phyloP scores from a whole-genome alignment of 2,113 vertebrate genomes.

The Sitta europaea region DNA sequence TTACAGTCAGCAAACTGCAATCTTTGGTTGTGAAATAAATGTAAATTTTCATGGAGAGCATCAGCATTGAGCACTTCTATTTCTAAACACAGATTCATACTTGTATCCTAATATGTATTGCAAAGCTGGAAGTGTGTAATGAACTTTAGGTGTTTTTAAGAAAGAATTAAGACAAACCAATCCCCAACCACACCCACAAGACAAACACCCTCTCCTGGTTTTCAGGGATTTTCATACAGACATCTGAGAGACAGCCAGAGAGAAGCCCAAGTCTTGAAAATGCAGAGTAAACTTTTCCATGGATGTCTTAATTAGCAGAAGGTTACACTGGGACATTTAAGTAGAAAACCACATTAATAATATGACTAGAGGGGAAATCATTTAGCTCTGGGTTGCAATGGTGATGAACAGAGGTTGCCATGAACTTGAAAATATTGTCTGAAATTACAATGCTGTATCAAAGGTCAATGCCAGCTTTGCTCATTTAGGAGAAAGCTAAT shows the following conservation, averaged over 20 bases:
- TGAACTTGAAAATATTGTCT: constrained; percentile 38
- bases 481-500: constrained; percentile 43
- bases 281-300: constrained; percentile 27
- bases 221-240: background rate
- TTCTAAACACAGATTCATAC: background rate
- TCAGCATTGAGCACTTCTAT: background rate
- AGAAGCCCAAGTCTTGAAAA: background rate
- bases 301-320: constrained; percentile 43
- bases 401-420: constrained; percentile 35
- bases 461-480: constrained; percentile 30
- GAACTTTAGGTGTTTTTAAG: background rate
- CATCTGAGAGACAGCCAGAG: background rate
- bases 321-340: constrained; percentile 33
- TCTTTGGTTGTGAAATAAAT: background rate
- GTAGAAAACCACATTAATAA: constrained; percentile 24
- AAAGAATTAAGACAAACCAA: background rate
- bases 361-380: constrained; percentile 3
- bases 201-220: background rate
- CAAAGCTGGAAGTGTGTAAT: background rate
- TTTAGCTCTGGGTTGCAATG: constrained; percentile 17
- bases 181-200: background rate
- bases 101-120: background rate
- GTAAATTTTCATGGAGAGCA: background rate
- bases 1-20: background rate
- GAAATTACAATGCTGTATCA: constrained; percentile 7